Evolutionary conservation across 2,113 vertebrate genomes (phyloP), one percentile per base, ranked within the genome.

Genomic region (Spermophilus dauricus): DNA sequence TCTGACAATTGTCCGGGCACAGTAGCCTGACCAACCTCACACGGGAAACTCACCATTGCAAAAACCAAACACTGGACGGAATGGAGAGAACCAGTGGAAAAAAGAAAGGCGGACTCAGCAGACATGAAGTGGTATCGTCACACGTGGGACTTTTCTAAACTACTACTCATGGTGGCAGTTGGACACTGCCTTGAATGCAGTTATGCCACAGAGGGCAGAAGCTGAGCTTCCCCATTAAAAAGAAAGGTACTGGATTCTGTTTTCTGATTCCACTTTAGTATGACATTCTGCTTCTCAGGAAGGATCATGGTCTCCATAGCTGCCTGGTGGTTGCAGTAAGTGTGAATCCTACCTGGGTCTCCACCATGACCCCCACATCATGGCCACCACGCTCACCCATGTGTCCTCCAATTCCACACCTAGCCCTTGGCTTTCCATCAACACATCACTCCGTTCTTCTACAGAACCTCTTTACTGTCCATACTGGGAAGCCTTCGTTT

Each of bases 41-140:
- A 61, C 18, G 69, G 63, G 37, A 86, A 97, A 92, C 28, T 65
- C 89, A 94, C 22, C 45, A 76, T 65, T 75, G 48, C 26, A 69
- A 69, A 89, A 51, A 28, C 24, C 16, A 73, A 90, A 61, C 32
- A 81, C 24, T 76, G 61, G 22, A 69, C 42, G 63, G 77, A 53
- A 69, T 83, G 48, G 86, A 20, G 67, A 13, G 86, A 39, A 16
- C 45, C 37, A 70, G 42, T 17, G 26, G 22, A 63, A 32, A 82
- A 86, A 78, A 14, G 73, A 91, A 87, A 67, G 16, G 34, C 28
- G 70, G 26, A 63, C 5, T 87, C 39, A 28, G 14, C 13, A 70
- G 61, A 87, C n/a, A 80, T 39, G 26, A 84, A n/a, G 4, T 28
- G 20, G 63, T 53, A 63, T 70, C 12, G 26, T 26, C 69, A 73